Evolutionary conservation across 2,113 vertebrate species (phyloP), one percentile per base, ranked within the genome.

Genomic region (Ammodytes marinus): DNA sequence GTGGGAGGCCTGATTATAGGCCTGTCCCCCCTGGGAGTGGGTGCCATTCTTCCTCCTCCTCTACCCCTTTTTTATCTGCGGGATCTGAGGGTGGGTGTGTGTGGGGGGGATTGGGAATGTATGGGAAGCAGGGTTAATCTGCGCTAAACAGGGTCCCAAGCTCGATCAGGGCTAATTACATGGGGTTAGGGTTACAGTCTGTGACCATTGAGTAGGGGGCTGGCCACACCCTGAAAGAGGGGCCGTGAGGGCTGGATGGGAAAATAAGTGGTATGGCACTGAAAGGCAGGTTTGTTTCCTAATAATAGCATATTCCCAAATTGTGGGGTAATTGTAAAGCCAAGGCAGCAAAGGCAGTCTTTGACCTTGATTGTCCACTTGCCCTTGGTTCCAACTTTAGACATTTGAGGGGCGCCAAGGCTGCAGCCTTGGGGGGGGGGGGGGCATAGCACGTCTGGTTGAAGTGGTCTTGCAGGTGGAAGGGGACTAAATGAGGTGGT

Each of bases 131-230:
- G 49, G 68, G 92, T 55, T 92, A 91, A 90, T 92, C 89, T 80
- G 70, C 39, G 6, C 79, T 80, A 86, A 91, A 91, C 82, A 43
- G 86, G 66, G 67, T 79, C 74, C 74, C 78, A 17, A 8, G 61
- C 85, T 82, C 75, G 77, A 90, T 91, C 74, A 63, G 75, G 69
- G 82, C 81, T 93, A 93, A 92, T 94, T 93, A 92, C 83, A 68
- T 35, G 52, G 13, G 81, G 88, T 76, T 86, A 85, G 79, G 66
- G 84, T 92, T 89, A 81, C 80, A 71, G 61, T 37, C 80, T 78
- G 74, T 8, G 65, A 70, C 84, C 64, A 35, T 46, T 64, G 53
- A 60, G 60, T 4, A 27, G 63, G 77, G 54, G 59, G 74, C 27
- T 59, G 67, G 61, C 49, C 69, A 27, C 71, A 81, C 78, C 79